Conservation (phyloP, 2,888 invertebrate species). For the Creontiades dilutus region DNA sequence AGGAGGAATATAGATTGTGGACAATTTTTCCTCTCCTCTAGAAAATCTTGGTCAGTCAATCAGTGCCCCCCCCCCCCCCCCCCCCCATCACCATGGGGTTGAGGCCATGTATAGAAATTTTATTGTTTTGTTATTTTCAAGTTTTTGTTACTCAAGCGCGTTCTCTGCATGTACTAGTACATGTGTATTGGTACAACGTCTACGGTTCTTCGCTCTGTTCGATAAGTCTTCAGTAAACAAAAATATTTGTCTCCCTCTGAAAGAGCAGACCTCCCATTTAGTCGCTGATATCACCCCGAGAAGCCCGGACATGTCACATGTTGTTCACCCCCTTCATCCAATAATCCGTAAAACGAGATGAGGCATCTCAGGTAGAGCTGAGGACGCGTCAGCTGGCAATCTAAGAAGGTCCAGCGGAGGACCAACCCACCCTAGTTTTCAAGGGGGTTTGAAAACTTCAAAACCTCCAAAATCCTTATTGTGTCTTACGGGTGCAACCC, state of each 20-base stretch:
- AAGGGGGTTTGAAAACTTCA: constrained; percentile 22
- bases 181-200: no score
- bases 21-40: no score
- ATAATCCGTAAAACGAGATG: constrained; percentile 61
- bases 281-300: neutral
- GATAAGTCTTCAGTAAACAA: no score
- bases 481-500: neutral
- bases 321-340: constrained; percentile 14
- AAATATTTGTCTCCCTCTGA: neutral
- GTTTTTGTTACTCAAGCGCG: no score
- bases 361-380: constrained; percentile 34
- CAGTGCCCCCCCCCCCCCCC: no score
- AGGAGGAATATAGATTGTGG: no score
- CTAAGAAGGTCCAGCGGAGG: neutral
- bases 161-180: no score
- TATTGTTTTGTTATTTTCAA: no score
- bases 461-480: neutral
- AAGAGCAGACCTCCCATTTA: neutral
- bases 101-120: no score
- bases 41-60: no score
- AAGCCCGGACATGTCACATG: neutral
- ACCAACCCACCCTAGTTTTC: neutral
- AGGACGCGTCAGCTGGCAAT: constrained; percentile 26
- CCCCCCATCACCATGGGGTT: no score
- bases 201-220: no score